Evolutionary conservation across 2,113 vertebrate species (phyloP), one percentile per base, ranked within the genome.

Genomic region (Esox niger): DNA sequence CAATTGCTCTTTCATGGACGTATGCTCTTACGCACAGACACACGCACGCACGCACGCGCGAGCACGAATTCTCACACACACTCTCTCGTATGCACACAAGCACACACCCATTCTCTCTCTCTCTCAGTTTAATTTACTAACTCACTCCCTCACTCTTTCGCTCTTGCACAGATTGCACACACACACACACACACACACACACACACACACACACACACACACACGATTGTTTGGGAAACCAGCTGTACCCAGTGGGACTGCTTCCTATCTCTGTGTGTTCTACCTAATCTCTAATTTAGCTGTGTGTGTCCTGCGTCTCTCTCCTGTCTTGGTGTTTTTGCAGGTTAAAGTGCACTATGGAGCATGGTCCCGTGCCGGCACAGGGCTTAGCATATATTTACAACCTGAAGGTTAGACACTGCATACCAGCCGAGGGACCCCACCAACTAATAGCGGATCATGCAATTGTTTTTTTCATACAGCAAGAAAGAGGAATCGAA

Each of bases 321-420:
- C 54, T 20, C 23, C 25, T 60, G 61, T 64, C 30, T 21, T 64
- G 57, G 30, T 20, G 26, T 33, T n/a, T 66, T 67, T 60, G 62
- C 55, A 32, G 47, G 10, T 66, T 43, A 17, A 29, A 62, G 68
- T 64, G 30, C 0, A 32, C 27, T 67, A 60, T 60, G 29, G 33
- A 38, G 6, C 30, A 26, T 60, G 64, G 68, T 56, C 54, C 0
- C 8, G 23, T 27, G 46, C 73, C 52, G 64, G 30, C 13, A 6
- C 54, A 20, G n/a, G 43, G 49, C 61, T 64, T 64, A 67, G 70
- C 59, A 43, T 73, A 68, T 26, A 62, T 64, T 74, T 11, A 21
- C 4, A 29, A 15, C 56, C 70, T 65, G 46, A 61, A 64, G 57
- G 62, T 74, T 31, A 70, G n/a, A n/a, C 64, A n/a, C 29, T 20